phyloP scores from a whole-genome alignment of 2,113 vertebrate species.

The Aldabrachelys gigantea region DNA sequence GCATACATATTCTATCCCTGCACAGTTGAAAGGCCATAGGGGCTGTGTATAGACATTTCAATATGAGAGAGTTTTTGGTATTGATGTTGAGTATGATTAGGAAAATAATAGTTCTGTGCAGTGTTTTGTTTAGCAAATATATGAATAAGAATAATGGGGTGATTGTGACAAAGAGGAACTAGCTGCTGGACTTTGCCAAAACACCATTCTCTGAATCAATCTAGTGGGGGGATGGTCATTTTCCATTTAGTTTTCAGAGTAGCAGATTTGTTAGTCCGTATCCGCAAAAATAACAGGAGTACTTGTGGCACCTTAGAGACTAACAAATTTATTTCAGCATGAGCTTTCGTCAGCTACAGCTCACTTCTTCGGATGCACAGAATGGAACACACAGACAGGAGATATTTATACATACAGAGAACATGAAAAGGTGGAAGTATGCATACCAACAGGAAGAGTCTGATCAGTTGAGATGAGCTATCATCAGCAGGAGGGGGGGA shows the following conservation, averaged over 20 bases:
- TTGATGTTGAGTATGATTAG: background rate
- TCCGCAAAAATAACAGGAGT: no score
- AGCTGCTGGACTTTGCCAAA: background rate
- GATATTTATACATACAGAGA: no score
- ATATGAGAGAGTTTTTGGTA: background rate
- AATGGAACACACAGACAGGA: no score
- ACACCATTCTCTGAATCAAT: background rate
- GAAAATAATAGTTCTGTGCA: background rate
- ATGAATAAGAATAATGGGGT: background rate
- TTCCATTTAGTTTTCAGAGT: background rate
- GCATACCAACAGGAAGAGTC: no score
- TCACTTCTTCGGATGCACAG: no score
- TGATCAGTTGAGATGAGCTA: no score
- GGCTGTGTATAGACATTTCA: background rate
- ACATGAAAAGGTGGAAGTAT: no score
- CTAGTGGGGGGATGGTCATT: background rate
- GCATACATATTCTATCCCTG: background rate
- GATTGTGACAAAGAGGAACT: accelerated
- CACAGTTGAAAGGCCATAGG: background rate
- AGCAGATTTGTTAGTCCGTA: no score
- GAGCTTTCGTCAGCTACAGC: no score
- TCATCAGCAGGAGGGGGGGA: no score
- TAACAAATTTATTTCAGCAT: no score
- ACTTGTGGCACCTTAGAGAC: no score
- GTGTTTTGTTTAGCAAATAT: background rate